Evolutionary conservation across 2,797 vertebrate species (phyloP).

Genomic region (Cryptoblepharus egeriae): DNA sequence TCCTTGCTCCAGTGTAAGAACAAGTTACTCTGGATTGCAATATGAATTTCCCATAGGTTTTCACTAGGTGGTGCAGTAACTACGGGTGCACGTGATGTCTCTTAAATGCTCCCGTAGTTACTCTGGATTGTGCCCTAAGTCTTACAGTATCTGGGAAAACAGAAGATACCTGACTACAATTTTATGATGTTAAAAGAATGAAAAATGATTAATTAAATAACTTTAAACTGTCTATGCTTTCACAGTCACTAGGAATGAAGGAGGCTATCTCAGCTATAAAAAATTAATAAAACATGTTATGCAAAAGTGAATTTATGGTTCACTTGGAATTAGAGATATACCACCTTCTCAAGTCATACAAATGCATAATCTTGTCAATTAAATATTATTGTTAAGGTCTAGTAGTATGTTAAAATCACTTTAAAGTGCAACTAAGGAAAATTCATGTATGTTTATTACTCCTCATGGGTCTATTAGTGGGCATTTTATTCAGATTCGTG

Average conservation of each 20-base stretch:
- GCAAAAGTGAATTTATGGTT: slow-evolving; percentile 84
- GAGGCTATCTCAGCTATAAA: slow-evolving; percentile 75
- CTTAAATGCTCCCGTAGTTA: too few species aligned
- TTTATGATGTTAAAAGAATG: slow-evolving; percentile 76
- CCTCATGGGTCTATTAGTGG: slow-evolving; percentile 87
- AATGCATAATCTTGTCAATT: slow-evolving; percentile 89
- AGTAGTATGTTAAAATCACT: slow-evolving; percentile 87
- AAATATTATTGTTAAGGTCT: slow-evolving; percentile 88
- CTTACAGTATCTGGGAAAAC: slow-evolving; percentile 59
- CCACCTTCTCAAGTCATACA: slow-evolving; percentile 83
- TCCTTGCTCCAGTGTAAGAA: too few species aligned
- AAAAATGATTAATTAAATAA: slow-evolving; percentile 82
- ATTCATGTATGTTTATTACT: slow-evolving; percentile 87
- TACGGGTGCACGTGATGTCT: too few species aligned
- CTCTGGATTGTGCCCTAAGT: too few species aligned
- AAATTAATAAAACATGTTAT: slow-evolving; percentile 87
- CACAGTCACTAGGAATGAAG: slow-evolving; percentile 80
- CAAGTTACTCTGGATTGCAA: too few species aligned
- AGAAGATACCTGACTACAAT: slow-evolving; percentile 70
- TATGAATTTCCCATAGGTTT: too few species aligned
- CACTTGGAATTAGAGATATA: slow-evolving; percentile 83
- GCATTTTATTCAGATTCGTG: slow-evolving; percentile 87
- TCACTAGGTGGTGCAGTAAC: too few species aligned
- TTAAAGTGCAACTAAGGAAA: slow-evolving; percentile 87
- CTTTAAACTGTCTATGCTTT: slow-evolving; percentile 75